These are phyloP conservation scores for Pyralis farinalis DNA, from an alignment of 2,888 invertebrate species.

Conservation along the genomic window DNA sequence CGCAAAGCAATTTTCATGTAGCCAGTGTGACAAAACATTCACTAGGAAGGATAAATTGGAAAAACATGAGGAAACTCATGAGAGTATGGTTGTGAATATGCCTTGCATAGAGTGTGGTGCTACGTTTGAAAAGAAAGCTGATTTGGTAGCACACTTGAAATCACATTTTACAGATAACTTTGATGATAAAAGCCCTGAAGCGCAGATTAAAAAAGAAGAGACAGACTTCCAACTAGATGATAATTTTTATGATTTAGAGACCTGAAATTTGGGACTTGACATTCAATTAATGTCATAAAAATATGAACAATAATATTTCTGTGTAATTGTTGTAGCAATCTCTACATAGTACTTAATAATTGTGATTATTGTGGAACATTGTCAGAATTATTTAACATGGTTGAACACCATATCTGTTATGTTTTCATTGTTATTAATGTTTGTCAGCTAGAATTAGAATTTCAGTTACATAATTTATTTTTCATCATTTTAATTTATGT, in stretches of 20 bases:
- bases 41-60: slow-evolving; percentile 85
- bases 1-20: slow-evolving; percentile 85
- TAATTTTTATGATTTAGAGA: slow-evolving; percentile 66
- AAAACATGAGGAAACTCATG: slow-evolving; percentile 84
- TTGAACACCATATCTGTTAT: too few species aligned
- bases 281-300: slow-evolving; percentile 20
- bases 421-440: too few species aligned
- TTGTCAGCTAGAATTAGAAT: too few species aligned
- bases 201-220: slow-evolving; percentile 62
- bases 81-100: slow-evolving; percentile 80
- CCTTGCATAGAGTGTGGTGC: slow-evolving; percentile 83
- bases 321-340: neutral
- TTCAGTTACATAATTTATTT: too few species aligned
- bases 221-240: slow-evolving; percentile 56
- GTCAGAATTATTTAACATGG: neutral
- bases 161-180: slow-evolving; percentile 76
- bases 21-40: slow-evolving; percentile 84
- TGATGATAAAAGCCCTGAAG: slow-evolving; percentile 58
- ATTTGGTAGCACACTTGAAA: slow-evolving; percentile 81
- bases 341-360: slow-evolving; percentile 6
- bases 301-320: too few species aligned
- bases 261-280: slow-evolving; percentile 40
- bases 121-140: slow-evolving; percentile 80
- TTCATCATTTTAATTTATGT: too few species aligned
- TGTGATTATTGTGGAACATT: neutral